Evolutionary conservation across 2,113 vertebrate genomes (phyloP), one percentile per base, ranked within the genome.

Genomic region (Stomatorhinus ivindoensis): DNA sequence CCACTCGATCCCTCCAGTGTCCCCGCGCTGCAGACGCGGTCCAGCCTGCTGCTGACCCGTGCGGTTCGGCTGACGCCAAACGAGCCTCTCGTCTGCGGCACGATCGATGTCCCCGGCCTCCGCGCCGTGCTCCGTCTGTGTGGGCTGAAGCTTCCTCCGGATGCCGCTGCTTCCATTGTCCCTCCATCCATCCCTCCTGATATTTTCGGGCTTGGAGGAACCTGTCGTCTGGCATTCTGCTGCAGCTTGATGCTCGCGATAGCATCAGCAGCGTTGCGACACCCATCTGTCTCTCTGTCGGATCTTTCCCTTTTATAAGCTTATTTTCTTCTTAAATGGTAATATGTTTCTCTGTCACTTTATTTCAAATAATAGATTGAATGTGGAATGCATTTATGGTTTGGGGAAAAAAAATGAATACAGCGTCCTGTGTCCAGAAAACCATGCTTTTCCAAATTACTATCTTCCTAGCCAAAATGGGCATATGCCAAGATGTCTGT

Each of bases 361-460:
- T 58, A 76, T 85, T 69, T 53, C 51, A 87, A 15, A 87, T 87
- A 76, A 87, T 61, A 46, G 48, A 84, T 82, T 46, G 76, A 53
- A 46, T 53, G 27, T 89, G 76, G 48, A 89, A 83, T 50, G 46
- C 39, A 46, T 87, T 86, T 87, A 73, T 50, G 69, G 58, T 42
- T n/a, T 84, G 24, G 50, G 42, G 42, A 44, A n/a, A 76, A 31
- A 86, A 69, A 86, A 83, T 58, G 42, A 86, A 85, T 85, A 4
- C 80, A 9, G 88, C 88, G 86, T 87, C 87, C 58, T 76, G 58
- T 80, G 86, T 44, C 48, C 85, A 51, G 89, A 86, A 89, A 86
- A 84, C 89, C 85, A 44, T 65, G 47, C 84, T 6, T 47, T 76
- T 50, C 85, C 65, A 76, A 87, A 87, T 90, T 87, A 80, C 84